These are phyloP conservation scores for Scaptomyza hsui DNA, from an alignment of 1,140 invertebrate genomes.

Conservation along the genomic window DNA sequence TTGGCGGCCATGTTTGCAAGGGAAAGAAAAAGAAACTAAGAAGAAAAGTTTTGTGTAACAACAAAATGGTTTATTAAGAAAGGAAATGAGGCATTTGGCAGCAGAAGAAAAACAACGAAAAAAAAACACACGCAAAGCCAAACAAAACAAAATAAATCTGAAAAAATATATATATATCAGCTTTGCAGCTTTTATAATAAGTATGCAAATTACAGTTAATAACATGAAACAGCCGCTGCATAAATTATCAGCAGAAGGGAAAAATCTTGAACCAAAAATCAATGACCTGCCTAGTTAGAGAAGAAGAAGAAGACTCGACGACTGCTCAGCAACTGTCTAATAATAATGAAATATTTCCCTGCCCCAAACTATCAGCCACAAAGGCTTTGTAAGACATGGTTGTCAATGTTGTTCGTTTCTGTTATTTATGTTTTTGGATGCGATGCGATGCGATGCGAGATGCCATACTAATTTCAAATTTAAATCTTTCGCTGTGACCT, in stretches of 20 bases:
- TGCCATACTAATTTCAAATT: conserved; percentile 71
- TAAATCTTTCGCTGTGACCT: conserved; percentile 78
- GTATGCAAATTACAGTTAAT: conserved; percentile 74
- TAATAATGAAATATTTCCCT: conserved; percentile 81
- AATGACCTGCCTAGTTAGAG: conserved; percentile 52
- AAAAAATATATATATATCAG: conserved; percentile 17
- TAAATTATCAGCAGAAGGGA: conserved; percentile 59
- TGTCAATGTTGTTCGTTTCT: conserved; percentile 34
- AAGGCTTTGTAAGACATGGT: conserved; percentile 33
- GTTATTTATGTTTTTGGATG: conserved; percentile 58
- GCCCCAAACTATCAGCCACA: conserved; percentile 28
- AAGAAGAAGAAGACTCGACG: neutral
- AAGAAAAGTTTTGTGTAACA: conserved; percentile 48
- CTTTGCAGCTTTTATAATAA: conserved; percentile 40
- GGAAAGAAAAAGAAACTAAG: conserved; percentile 28
- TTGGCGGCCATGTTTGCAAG: conserved; percentile 60
- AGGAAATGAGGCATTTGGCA: conserved; percentile 53
- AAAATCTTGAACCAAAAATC: conserved; percentile 45
- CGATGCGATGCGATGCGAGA: too few species aligned
- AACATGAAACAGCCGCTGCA: conserved; percentile 48
- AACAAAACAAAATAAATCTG: conserved; percentile 26
- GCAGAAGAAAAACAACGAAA: neutral
- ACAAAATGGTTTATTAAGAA: conserved; percentile 74
- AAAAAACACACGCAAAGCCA: neutral
- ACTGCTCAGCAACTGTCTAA: conserved; percentile 74